Percentiles rank a stretch among this genome's conserved stretches.
Conservation (phyloP, 2,797 vertebrate species). For the Myripristis murdjan region DNA sequence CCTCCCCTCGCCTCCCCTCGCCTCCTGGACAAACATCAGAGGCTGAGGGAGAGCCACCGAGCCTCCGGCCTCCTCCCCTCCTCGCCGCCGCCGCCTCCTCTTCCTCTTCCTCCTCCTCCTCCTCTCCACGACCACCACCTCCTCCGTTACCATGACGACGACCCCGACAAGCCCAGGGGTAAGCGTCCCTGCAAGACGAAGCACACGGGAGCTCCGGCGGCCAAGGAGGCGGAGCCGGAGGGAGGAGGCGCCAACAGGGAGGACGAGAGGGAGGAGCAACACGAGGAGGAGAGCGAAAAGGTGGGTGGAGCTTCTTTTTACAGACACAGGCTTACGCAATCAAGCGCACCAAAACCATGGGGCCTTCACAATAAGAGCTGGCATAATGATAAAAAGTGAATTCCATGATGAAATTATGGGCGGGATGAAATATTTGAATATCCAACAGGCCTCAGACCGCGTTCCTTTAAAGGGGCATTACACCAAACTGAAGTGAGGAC, state of each 20-base stretch:
- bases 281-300: slow-evolving; percentile 5
- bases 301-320: no score
- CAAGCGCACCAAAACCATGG: no score
- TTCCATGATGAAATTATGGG: no score
- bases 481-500: no score
- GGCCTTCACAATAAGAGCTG: no score
- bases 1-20: slow-evolving; percentile 78
- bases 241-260: slow-evolving; percentile 67
- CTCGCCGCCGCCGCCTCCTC: neutral
- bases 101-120: slow-evolving; percentile 44
- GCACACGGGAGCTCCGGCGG: slow-evolving; percentile 82
- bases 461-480: no score
- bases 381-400: no score
- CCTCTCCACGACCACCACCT: neutral
- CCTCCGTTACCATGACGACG: slow-evolving; percentile 69
- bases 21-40: slow-evolving; percentile 85
- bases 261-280: neutral
- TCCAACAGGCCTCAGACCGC: no score
- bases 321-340: no score
- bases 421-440: no score
- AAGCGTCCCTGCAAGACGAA: slow-evolving; percentile 95
- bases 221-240: slow-evolving; percentile 78
- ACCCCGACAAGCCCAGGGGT: slow-evolving; percentile 91
- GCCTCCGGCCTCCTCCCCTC: slow-evolving; percentile 80
- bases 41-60: slow-evolving; percentile 89